Evolutionary conservation across 1,140 invertebrate species (phyloP).

Genomic region (Notospermus geniculatus): DNA sequence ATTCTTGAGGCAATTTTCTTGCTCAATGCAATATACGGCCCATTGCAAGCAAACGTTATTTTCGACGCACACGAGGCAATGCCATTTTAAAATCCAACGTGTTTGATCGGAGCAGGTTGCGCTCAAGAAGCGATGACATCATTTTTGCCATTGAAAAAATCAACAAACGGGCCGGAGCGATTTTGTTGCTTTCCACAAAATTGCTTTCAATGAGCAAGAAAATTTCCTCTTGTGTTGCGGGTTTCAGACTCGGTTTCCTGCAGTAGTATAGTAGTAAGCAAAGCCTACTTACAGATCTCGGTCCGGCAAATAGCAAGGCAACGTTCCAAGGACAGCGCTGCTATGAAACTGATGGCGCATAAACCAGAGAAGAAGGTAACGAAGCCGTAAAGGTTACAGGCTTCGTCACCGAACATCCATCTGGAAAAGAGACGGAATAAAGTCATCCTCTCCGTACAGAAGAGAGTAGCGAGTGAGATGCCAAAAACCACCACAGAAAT

Average conservation of each 20-base stretch:
- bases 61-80: too few relatives aligned
- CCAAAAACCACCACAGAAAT: too few relatives aligned
- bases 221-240: background rate
- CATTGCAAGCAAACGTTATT: too few relatives aligned
- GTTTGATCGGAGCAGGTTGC: background rate
- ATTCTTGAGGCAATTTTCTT: too few relatives aligned
- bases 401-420: slow-evolving; percentile 50
- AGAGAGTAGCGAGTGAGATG: too few relatives aligned
- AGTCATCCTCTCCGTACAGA: too few relatives aligned
- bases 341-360: slow-evolving; percentile 44
- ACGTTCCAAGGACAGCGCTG: slow-evolving; percentile 49
- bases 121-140: background rate
- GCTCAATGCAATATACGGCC: too few relatives aligned
- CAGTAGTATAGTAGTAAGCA: too few relatives aligned
- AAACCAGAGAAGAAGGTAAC: slow-evolving; percentile 51
- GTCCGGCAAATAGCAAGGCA: slow-evolving; percentile 31
- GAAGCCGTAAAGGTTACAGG: slow-evolving; percentile 53
- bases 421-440: slow-evolving; percentile 27
- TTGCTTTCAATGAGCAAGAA: background rate
- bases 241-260: too few relatives aligned
- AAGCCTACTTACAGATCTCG: slow-evolving; percentile 33
- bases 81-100: too few relatives aligned
- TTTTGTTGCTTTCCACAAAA: too few relatives aligned
- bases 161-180: background rate
- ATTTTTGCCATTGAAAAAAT: background rate